Conservation (phyloP, 2,113 vertebrate species). For the Talpa occidentalis region DNA sequence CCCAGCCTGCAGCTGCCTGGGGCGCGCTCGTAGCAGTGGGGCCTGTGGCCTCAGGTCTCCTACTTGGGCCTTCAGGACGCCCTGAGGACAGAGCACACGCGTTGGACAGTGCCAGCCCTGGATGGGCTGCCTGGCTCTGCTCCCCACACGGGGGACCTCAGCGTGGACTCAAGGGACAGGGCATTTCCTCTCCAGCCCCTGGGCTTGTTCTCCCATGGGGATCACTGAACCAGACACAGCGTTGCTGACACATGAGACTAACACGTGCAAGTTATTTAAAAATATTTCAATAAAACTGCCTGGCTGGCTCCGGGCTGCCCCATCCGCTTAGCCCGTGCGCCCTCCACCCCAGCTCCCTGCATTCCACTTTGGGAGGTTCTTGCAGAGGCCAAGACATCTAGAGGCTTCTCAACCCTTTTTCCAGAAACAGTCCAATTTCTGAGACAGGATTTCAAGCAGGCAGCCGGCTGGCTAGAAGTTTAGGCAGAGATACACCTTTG, state of each 20-base stretch:
- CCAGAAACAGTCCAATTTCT: background rate
- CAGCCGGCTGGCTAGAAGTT: background rate
- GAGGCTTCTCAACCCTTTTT: background rate
- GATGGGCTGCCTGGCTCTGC: slow-evolving; percentile 24
- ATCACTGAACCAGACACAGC: slow-evolving; percentile 72
- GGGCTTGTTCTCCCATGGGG: slow-evolving; percentile 24
- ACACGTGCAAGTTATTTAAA: slow-evolving; percentile 83
- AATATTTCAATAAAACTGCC: slow-evolving; percentile 83
- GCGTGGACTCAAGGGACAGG: slow-evolving; percentile 62
- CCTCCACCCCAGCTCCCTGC: slow-evolving; percentile 40
- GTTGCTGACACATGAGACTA: slow-evolving; percentile 76
- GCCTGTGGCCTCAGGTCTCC: slow-evolving; percentile 55
- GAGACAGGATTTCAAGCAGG: background rate
- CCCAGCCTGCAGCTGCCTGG: slow-evolving; percentile 92
- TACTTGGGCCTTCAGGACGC: slow-evolving; percentile 44
- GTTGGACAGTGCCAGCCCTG: slow-evolving; percentile 49
- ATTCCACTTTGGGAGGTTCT: background rate
- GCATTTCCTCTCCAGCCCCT: slow-evolving; percentile 53
- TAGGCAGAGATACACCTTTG: background rate
- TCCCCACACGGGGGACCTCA: slow-evolving; percentile 47
- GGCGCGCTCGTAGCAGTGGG: slow-evolving; percentile 89
- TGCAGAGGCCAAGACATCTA: background rate
- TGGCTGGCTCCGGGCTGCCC: slow-evolving; percentile 82
- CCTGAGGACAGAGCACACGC: slow-evolving; percentile 48
- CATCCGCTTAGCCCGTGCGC: slow-evolving; percentile 66